Base-by-base conservation (phyloP, 2,888 invertebrate genomes). In the Ophion ellenae region DNA sequence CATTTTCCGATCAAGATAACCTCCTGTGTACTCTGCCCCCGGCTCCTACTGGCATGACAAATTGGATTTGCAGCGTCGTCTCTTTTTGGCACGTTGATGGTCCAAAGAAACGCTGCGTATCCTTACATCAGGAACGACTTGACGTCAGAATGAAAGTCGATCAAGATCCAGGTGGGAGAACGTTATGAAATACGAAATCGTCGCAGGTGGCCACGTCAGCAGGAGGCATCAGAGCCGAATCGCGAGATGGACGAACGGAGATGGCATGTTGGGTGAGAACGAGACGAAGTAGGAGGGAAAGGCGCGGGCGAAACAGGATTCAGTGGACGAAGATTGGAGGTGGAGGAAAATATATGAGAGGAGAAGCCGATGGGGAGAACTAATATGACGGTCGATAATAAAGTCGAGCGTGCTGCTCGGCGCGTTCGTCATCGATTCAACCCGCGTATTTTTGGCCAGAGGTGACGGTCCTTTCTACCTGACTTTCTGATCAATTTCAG, bases 341-440 rank as follows among this genome's bases (percentile, higher is more conserved):
- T 14, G 24, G 61, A 28, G 20, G 10, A n/a, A 36, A 69, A 75
- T 24, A 59, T 73, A n/a, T n/a, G 17, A 36, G 24, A 14, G 17
- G 9, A 57, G 61, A 17, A 53, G 14, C 53, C 53, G 76, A 47
- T 71, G 61, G 67, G 28, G 74, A 24, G 63, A 66, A 83, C 45
- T 45, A 69, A 81, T 81, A 81, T 53, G 32, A 73, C 73, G 77
- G 67, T 81, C 74, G 81, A 86, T 81, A 81, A 83, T 83, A 86
- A 86, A 86, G 81, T 78, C 66, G 40, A 64, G 75, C 20, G 45
- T 53, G 74, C 57, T 79, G 53, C 47, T 70, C 70, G 71, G 57
- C 14, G 61, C 73, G 63, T 70, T 66, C 64, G 66, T 78, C 59
- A 81, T 86, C 83, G 78, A 86, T 86, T 86, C 78, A 71, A 59